Conservation (phyloP, 2,113 vertebrate genomes). For the Macrotus californicus region DNA sequence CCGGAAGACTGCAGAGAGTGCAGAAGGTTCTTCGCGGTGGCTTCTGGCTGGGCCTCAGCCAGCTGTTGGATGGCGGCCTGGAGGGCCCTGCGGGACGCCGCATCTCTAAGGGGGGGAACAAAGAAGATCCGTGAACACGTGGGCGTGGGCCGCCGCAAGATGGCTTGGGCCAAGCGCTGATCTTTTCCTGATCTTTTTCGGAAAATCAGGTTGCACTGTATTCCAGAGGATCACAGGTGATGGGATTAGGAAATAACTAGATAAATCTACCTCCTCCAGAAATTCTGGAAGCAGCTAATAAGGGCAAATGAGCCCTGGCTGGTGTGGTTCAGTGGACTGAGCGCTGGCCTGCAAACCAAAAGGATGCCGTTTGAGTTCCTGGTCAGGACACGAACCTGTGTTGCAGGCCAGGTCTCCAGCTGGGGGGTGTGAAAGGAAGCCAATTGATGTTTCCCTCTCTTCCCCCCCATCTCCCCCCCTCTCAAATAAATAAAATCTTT, state of each 20-base stretch:
- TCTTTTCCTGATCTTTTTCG: not conserved
- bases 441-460: no score
- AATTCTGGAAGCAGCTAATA: not conserved
- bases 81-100: constrained; percentile 91
- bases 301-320: not conserved
- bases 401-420: no score
- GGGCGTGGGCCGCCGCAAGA: not conserved
- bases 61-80: constrained; percentile 89
- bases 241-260: not conserved
- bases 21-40: constrained; percentile 88
- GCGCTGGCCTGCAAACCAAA: no score
- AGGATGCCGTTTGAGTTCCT: no score
- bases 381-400: no score
- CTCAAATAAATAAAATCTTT: no score
- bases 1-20: constrained; percentile 90
- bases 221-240: not conserved
- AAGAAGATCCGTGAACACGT: not conserved
- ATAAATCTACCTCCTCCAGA: not conserved
- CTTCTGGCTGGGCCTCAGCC: constrained; percentile 89
- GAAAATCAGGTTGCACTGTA: not conserved
- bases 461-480: no score
- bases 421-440: no score
- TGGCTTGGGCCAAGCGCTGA: not conserved
- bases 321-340: no score
- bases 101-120: constrained; percentile 81